These are phyloP conservation scores for Caenorhabditis afra DNA, from an alignment of 2,888 invertebrate genomes.

Conservation along the genomic window DNA sequence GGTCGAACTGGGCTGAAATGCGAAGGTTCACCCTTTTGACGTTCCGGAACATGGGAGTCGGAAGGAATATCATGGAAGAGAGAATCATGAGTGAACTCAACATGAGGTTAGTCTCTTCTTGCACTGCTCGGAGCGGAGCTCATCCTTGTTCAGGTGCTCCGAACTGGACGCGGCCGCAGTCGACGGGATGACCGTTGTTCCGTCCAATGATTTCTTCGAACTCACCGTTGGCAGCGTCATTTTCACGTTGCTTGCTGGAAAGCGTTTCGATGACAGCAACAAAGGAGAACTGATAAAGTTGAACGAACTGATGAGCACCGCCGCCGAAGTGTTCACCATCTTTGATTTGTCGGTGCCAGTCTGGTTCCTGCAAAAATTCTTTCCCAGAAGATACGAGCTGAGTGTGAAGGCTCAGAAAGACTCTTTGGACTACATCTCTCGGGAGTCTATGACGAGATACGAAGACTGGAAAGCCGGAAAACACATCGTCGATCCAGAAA, in stretches of 20 bases:
- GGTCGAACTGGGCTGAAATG: constrained; percentile 48
- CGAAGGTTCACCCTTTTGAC: constrained; percentile 53
- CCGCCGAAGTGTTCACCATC: constrained; percentile 17
- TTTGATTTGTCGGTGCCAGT: constrained; percentile 36
- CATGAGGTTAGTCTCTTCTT: background rate
- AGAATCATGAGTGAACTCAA: constrained; percentile 53
- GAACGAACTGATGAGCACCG: constrained; percentile 3
- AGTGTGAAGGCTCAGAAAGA: constrained; percentile 2
- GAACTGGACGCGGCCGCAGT: constrained; percentile 29
- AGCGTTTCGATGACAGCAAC: constrained; percentile 27
- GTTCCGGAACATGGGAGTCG: constrained; percentile 60
- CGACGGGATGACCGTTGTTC: constrained; percentile 28
- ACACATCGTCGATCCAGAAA: constrained; percentile 30
- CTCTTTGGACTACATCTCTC: constrained; percentile 8
- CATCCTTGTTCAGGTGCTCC: constrained; percentile 8
- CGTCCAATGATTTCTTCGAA: constrained; percentile 39
- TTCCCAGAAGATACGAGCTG: constrained; percentile 11
- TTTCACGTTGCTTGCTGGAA: constrained; percentile 30
- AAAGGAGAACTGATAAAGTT: constrained; percentile 27
- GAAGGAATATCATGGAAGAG: constrained; percentile 60
- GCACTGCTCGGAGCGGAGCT: too few species aligned
- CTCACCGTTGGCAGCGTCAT: constrained; percentile 52
- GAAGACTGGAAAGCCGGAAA: constrained; percentile 19
- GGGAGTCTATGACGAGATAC: constrained; percentile 23
- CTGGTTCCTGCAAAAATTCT: constrained; percentile 26